These are phyloP conservation scores for Cylindroiulus punctatus DNA, from an alignment of 2,888 invertebrate species.

Conservation along the genomic window DNA sequence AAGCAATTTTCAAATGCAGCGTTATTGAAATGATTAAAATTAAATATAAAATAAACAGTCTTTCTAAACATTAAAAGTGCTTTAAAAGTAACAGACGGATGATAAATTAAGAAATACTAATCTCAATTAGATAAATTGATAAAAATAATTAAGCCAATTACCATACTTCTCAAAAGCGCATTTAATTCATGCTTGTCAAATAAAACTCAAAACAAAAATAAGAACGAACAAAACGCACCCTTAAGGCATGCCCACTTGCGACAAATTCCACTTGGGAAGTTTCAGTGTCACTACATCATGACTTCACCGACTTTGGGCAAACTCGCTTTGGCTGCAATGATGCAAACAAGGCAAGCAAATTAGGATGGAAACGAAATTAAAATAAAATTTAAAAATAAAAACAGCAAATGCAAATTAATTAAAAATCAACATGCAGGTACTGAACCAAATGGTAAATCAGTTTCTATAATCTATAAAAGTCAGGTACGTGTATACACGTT, in stretches of 20 bases:
- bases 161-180: not conserved
- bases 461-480: not conserved
- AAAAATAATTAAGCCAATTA: not conserved
- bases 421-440: not conserved
- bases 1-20: too few species aligned
- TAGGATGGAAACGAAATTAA: not conserved
- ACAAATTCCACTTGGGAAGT: slow-evolving; percentile 48
- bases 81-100: too few species aligned
- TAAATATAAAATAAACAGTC: too few species aligned
- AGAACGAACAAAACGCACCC: slow-evolving; percentile 46
- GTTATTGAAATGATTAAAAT: not conserved
- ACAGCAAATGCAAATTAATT: not conserved
- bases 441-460: not conserved
- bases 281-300: slow-evolving; percentile 54
- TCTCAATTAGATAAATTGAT: not conserved
- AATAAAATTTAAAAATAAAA: slow-evolving; percentile 51
- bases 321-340: slow-evolving; percentile 57
- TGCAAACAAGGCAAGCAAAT: slow-evolving; percentile 51
- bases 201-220: not conserved
- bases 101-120: too few species aligned
- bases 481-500: not conserved
- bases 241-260: slow-evolving; percentile 46
- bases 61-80: too few species aligned
- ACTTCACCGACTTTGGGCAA: slow-evolving; percentile 56
- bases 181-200: not conserved